These are phyloP conservation scores for Anarhynchus alexandrinus DNA, from an alignment of 2,113 vertebrate species.

Conservation along the genomic window DNA sequence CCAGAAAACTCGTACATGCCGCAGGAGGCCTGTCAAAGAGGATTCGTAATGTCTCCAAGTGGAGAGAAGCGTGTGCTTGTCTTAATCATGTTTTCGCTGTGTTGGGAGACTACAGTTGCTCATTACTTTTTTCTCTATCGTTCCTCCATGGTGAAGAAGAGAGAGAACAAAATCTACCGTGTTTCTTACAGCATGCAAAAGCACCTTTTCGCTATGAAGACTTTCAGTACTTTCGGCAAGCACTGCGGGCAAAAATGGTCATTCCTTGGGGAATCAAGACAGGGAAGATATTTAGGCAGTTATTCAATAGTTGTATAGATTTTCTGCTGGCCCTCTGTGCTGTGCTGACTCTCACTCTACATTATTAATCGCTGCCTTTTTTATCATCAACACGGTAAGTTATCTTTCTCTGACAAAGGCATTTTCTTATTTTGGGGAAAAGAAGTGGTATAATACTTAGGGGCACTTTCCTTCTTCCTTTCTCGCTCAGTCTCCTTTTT, in stretches of 20 bases:
- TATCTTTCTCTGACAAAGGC: neutral
- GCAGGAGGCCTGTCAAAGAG: constrained; percentile 22
- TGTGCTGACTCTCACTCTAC: neutral
- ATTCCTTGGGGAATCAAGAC: neutral
- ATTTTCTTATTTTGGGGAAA: neutral
- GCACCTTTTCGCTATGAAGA: neutral
- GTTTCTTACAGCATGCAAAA: neutral
- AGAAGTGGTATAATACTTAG: neutral
- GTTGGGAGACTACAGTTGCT: neutral
- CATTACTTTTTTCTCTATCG: neutral
- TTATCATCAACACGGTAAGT: neutral
- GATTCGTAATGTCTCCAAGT: neutral
- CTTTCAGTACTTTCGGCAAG: neutral
- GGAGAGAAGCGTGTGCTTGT: neutral
- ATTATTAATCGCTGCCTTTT: constrained; percentile 20
- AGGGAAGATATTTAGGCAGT: constrained; percentile 16
- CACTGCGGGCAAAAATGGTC: neutral
- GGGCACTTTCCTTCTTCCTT: neutral
- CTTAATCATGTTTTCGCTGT: neutral
- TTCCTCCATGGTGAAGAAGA: neutral
- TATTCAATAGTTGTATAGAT: constrained; percentile 30
- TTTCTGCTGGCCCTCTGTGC: constrained; percentile 2
- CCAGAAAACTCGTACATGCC: fast-evolving
- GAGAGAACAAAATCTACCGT: neutral
- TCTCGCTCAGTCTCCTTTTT: neutral